A percentile compares a stretch with the other conserved stretches of the same genome.
These are phyloP conservation scores for Eriosoma lanigerum DNA, from an alignment of 1,140 invertebrate genomes.

Conservation along the genomic window DNA sequence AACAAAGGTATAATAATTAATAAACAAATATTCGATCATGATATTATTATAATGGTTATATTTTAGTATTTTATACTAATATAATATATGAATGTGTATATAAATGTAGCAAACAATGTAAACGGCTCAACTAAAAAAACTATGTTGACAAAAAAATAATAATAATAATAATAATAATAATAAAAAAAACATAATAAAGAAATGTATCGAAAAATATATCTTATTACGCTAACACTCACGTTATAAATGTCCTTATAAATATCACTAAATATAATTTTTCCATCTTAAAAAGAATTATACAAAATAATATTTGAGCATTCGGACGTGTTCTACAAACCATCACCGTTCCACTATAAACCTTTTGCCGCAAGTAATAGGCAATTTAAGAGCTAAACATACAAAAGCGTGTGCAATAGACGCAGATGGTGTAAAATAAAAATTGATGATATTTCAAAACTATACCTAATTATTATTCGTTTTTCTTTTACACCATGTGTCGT, in stretches of 20 bases:
- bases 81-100: background rate
- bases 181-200: slow-evolving; percentile 10
- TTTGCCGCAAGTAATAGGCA: background rate
- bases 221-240: slow-evolving; percentile 22
- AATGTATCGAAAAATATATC: slow-evolving; percentile 44
- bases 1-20: background rate
- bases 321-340: slow-evolving; percentile 33
- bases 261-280: slow-evolving; percentile 47
- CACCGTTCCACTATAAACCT: slow-evolving; percentile 31
- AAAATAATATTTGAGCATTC: slow-evolving; percentile 51
- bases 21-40: too few species aligned
- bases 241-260: slow-evolving; percentile 32
- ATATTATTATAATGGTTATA: background rate
- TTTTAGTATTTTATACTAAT: background rate
- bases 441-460: background rate
- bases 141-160: slow-evolving; percentile 16
- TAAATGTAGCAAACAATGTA: slow-evolving; percentile 21
- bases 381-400: background rate
- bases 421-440: background rate
- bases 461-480: background rate
- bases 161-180: slow-evolving; percentile 12
- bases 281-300: slow-evolving; percentile 50
- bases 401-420: background rate
- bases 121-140: slow-evolving; percentile 28
- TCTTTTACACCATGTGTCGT: background rate